These are phyloP conservation scores for Echinometra lucunter DNA, from an alignment of 53 echinoderm and acorn worm genomes.

Conservation along the genomic window DNA sequence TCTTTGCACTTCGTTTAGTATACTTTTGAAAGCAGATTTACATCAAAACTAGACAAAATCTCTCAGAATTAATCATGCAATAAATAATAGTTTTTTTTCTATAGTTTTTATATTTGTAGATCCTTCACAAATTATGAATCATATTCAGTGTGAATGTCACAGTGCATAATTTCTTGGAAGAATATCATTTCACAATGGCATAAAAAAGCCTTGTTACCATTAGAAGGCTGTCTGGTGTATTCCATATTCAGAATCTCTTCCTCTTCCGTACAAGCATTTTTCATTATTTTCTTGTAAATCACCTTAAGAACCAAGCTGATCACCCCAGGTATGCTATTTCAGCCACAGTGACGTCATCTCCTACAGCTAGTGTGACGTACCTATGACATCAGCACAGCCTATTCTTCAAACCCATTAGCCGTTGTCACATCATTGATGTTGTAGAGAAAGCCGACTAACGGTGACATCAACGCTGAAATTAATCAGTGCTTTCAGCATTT, in stretches of 20 bases:
- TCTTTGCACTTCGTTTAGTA: not conserved
- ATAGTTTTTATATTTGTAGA: no score
- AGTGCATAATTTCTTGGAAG: not conserved
- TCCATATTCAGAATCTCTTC: not conserved
- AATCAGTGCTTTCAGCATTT: conserved; percentile 22
- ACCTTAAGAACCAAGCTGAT: not conserved
- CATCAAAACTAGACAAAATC: not conserved
- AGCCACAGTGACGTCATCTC: not conserved
- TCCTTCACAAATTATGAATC: not conserved
- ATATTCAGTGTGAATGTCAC: no score
- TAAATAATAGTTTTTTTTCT: no score
- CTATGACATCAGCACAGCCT: not conserved
- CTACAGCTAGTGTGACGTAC: not conserved
- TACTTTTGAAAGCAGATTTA: not conserved
- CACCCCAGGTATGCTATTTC: not conserved
- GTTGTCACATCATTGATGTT: not conserved
- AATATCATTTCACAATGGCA: not conserved
- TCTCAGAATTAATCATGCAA: not conserved
- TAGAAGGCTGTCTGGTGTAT: not conserved
- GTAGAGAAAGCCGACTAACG: not conserved
- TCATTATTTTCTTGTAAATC: not conserved
- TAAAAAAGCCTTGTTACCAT: not conserved
- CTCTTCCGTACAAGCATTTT: not conserved
- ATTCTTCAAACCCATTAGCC: not conserved
- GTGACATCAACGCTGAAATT: not conserved